Conservation (phyloP, 2,888 invertebrate genomes). For the Tiliacea citrago region DNA sequence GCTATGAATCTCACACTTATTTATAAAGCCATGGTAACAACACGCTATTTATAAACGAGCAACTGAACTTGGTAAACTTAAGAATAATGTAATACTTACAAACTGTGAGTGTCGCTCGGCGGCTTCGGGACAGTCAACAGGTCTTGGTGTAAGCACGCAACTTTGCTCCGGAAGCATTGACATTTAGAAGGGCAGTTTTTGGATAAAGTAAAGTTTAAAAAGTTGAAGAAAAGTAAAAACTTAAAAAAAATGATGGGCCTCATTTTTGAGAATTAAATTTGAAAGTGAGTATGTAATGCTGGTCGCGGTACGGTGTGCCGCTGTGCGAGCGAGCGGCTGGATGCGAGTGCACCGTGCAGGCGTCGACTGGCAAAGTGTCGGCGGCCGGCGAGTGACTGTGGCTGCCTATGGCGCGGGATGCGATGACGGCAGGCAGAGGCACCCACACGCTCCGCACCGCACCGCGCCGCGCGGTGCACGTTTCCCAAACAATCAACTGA, state of each 20-base stretch:
- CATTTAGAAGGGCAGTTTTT: conserved; percentile 81
- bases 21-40: conserved; percentile 68
- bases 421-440: conserved; percentile 29
- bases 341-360: conserved; percentile 69
- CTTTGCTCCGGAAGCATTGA: conserved; percentile 77
- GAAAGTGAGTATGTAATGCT: conserved; percentile 12
- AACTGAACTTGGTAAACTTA: conserved; percentile 56
- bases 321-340: conserved; percentile 59
- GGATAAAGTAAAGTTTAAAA: conserved; percentile 64
- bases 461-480: conserved; percentile 17
- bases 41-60: conserved; percentile 62
- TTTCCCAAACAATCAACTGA: conserved; percentile 5
- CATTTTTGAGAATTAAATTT: conserved; percentile 66
- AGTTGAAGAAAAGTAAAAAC: conserved; percentile 74
- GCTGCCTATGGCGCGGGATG: conserved; percentile 26
- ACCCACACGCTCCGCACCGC: conserved; percentile 9
- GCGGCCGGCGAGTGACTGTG: conserved; percentile 48
- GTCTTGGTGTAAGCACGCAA: conserved; percentile 80
- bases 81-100: conserved; percentile 79
- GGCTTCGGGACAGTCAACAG: conserved; percentile 77
- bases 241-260: conserved; percentile 68
- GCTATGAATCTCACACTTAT: conserved; percentile 68
- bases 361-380: conserved; percentile 46
- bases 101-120: conserved; percentile 78
- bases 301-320: conserved; percentile 51